Evolutionary conservation across 2,113 vertebrate species (phyloP), one percentile per base, ranked within the genome.

Genomic region (Hydropotes inermis): DNA sequence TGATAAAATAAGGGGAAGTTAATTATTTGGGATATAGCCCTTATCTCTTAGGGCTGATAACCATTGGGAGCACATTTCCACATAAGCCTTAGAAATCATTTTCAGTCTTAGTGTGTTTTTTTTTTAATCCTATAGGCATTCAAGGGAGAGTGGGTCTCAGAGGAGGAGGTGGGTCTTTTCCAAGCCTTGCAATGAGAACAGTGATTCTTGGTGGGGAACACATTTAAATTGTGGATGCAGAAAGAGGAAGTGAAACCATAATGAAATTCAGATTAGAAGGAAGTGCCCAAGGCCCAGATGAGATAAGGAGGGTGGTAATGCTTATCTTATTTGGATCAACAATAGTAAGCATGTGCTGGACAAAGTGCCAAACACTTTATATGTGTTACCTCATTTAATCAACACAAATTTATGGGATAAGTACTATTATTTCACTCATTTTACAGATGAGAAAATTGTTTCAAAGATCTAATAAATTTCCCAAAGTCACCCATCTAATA

Each of bases 181-280:
- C 43, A 93, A 94, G 60, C 23, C 36, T 70, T 27, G 33, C 36
- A 95, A 30, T 87, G 21, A 87, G 39, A 94, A 90, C n/a, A 79
- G 36, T 87, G 36, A 94, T 45, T 90, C 60, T 97, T 85, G 61
- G 30, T 93, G 47, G 43, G 60, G 27, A 91, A 92, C 45, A 79
- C 7, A 84, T 95, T 97, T 21, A 57, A 96, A 84, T 67, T 87
- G 70, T 74, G 10, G n/a, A 61, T 89, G 25, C 50, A 96, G 50
- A 52, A 94, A 94, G n/a, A 87, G 87, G 87, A 91, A 94, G n/a
- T 28, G 43, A 97, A 96, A 92, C 84, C 45, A 43, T 43, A 45
- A 30, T 94, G 36, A 74, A 96, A 91, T 92, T 30, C 57, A 83
- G 28, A 91, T 58, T 94, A 76, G 33, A 50, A 96, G 74, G 74